Conservation (phyloP, 2,797 vertebrate genomes). For the Catharus ustulatus region DNA sequence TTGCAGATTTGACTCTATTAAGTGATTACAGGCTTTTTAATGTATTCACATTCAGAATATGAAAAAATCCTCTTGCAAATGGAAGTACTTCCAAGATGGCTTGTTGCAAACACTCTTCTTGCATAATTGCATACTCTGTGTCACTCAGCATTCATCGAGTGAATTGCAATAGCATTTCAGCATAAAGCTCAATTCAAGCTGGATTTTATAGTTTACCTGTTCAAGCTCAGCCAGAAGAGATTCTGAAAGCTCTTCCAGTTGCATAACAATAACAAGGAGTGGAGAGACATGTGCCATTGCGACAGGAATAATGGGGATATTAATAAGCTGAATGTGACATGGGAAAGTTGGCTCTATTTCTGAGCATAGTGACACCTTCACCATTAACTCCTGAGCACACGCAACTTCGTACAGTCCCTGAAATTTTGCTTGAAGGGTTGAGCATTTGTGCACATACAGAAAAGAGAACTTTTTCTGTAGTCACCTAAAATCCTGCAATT, state of each 20-base stretch:
- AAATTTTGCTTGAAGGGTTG: background rate
- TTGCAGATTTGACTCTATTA: slow-evolving; percentile 55
- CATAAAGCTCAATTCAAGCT: background rate
- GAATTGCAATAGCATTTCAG: slow-evolving; percentile 40
- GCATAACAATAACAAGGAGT: slow-evolving; percentile 43
- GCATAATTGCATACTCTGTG: slow-evolving; percentile 48
- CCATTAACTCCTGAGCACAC: slow-evolving; percentile 4
- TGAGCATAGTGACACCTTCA: slow-evolving; percentile 16
- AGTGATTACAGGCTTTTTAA: slow-evolving; percentile 62
- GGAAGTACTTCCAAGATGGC: slow-evolving; percentile 54
- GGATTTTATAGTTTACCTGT: slow-evolving; percentile 44
- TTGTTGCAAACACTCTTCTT: slow-evolving; percentile 52
- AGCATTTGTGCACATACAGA: background rate
- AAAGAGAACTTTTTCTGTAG: background rate
- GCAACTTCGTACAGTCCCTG: background rate
- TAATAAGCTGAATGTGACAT: slow-evolving; percentile 47
- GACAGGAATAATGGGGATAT: slow-evolving; percentile 47
- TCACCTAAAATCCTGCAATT: slow-evolving; percentile 46
- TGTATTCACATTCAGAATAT: slow-evolving; percentile 36
- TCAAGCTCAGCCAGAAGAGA: background rate
- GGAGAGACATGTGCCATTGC: slow-evolving; percentile 29
- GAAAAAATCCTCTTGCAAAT: slow-evolving; percentile 43
- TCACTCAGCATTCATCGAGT: slow-evolving; percentile 36
- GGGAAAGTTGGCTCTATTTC: slow-evolving; percentile 18
- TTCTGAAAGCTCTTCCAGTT: slow-evolving; percentile 30